Evolutionary conservation across 2,113 vertebrate genomes (phyloP).

Genomic region (Lagenorhynchus albirostris): DNA sequence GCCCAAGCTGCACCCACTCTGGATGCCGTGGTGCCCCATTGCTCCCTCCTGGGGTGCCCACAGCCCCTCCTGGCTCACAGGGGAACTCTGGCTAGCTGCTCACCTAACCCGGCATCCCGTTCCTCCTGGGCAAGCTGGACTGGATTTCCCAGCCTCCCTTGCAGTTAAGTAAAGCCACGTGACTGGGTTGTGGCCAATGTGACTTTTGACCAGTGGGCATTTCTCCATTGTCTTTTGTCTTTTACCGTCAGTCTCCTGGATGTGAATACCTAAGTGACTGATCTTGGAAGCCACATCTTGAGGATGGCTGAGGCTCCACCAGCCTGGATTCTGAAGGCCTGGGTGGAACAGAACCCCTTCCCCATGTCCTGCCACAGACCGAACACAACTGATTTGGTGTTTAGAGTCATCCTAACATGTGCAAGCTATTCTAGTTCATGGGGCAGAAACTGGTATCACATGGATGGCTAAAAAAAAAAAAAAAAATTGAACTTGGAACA

Average conservation of each 20-base stretch:
- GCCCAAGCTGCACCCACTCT: not conserved
- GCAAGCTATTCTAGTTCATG: not conserved
- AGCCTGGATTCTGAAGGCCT: not conserved
- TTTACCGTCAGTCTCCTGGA: not conserved
- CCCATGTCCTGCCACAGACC: not conserved
- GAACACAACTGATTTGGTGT: too few species aligned
- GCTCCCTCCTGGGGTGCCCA: not conserved
- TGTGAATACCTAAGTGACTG: not conserved
- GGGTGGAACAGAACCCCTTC: not conserved
- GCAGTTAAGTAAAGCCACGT: not conserved
- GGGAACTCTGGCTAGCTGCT: not conserved
- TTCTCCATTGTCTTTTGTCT: not conserved
- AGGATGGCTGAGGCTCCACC: not conserved
- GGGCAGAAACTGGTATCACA: not conserved
- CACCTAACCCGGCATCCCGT: not conserved
- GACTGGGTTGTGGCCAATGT: not conserved
- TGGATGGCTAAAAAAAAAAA: not conserved
- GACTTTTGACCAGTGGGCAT: not conserved
- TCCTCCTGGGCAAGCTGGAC: not conserved
- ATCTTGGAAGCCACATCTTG: not conserved
- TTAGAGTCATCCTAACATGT: not conserved
- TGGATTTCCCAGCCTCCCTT: not conserved
- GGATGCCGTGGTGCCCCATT: accelerated
- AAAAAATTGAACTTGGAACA: not conserved
- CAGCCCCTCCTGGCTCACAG: not conserved